Evolutionary conservation across 2,888 invertebrate species (phyloP), one percentile per base, ranked within the genome.

Genomic region (Mayetiola destructor): DNA sequence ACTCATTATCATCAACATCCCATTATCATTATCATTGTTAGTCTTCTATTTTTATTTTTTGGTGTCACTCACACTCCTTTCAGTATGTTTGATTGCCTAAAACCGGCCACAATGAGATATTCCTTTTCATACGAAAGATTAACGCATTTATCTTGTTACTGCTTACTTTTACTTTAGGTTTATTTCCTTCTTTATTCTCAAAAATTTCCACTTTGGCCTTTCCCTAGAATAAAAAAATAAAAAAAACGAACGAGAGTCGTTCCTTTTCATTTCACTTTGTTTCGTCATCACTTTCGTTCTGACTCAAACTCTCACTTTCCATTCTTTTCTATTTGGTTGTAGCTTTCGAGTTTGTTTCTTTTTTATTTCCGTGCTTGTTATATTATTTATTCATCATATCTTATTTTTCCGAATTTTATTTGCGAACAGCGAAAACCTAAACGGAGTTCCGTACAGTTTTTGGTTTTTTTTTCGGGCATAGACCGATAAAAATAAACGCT

Each of bases 91-190:
- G n/a, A n/a, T n/a, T n/a, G n/a, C n/a, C n/a, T n/a, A n/a, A n/a
- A n/a, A n/a, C n/a, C n/a, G n/a, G n/a, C n/a, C n/a, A n/a, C n/a
- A n/a, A n/a, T n/a, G n/a, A n/a, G n/a, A n/a, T n/a, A n/a, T n/a
- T 10, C 14, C 27, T 8, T 27, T 27, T 48, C 12, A 27, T 27
- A 48, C 48, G 27, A 48, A 48, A 48, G 48, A 48, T 48, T 48
- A 48, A 48, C 48, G 48, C 27, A 48, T 48, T 48, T 48, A 16
- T 48, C 27, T 48, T 48, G n/a, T n/a, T n/a, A n/a, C n/a, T n/a
- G n/a, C n/a, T n/a, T n/a, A n/a, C n/a, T n/a, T n/a, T n/a, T 48
- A 27, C 27, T 32, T 6, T 32, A 32, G 6, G 32, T 32, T 10
- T 32, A 32, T 32, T 32, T 10, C n/a, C n/a, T n/a, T n/a, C n/a